A percentile compares a stretch with the other conserved stretches of the same genome.
Evolutionary conservation across 2,113 vertebrate genomes (phyloP).

Genomic region (Alouatta palliata): DNA sequence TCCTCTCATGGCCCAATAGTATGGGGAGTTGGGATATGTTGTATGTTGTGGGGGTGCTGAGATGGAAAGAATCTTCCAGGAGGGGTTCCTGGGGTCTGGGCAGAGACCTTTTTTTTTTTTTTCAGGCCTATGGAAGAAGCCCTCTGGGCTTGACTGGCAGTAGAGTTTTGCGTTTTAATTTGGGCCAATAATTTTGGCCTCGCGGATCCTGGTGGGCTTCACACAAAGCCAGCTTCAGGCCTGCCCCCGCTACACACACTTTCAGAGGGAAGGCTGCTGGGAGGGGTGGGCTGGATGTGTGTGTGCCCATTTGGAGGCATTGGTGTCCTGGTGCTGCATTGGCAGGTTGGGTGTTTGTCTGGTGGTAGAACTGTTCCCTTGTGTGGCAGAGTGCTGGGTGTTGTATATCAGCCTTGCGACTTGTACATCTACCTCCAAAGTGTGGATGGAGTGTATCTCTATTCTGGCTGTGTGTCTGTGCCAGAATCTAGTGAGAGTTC

Average conservation of each 20-base stretch:
- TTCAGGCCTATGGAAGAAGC: not conserved
- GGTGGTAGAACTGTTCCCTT: not conserved
- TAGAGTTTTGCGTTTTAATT: conserved; percentile 9
- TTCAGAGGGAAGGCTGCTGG: not conserved
- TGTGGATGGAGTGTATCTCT: not conserved
- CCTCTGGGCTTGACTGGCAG: not conserved
- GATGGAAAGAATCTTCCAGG: not conserved
- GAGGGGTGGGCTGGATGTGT: not conserved
- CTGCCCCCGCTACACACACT: not conserved
- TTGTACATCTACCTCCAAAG: not conserved
- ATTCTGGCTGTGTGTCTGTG: not conserved
- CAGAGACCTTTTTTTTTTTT: not conserved
- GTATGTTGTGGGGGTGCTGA: not conserved
- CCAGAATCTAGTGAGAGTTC: not conserved
- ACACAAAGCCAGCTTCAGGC: not conserved
- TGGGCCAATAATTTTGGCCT: conserved; percentile 23
- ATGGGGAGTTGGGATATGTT: not conserved
- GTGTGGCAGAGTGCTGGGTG: not conserved
- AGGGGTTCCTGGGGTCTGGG: not conserved
- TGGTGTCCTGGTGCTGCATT: not conserved
- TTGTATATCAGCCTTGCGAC: not conserved
- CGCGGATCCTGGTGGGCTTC: not conserved
- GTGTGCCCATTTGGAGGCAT: not conserved
- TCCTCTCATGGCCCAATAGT: not conserved
- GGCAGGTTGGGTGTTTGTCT: not conserved